Evolutionary conservation across 2,888 invertebrate genomes (phyloP).

Genomic region (Alviniconcha strummeri): DNA sequence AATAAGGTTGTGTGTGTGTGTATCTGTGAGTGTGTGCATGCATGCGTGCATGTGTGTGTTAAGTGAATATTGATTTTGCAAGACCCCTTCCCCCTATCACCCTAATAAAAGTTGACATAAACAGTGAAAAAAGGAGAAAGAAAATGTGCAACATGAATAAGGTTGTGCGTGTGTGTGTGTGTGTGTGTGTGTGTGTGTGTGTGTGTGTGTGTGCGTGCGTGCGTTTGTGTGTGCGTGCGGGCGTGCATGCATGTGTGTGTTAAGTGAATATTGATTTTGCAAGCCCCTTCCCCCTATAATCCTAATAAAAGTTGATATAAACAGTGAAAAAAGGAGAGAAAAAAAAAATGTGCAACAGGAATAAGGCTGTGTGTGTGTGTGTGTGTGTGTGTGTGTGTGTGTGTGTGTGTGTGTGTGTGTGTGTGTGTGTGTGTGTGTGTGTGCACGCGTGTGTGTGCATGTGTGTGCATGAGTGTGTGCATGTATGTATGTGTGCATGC

Average conservation of each 20-base stretch:
- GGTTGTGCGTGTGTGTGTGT: too few species aligned
- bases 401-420: neutral
- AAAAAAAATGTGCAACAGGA: neutral
- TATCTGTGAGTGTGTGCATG: too few species aligned
- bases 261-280: neutral
- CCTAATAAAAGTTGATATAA: neutral
- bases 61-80: too few species aligned
- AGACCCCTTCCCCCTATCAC: too few species aligned
- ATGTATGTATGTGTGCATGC: neutral
- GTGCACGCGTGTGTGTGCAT: neutral
- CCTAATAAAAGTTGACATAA: too few species aligned
- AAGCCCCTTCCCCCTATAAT: neutral
- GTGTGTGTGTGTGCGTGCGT: neutral
- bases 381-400: neutral
- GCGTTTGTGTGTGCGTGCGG: conserved; percentile 1
- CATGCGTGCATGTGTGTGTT: too few species aligned
- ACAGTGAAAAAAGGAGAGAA: neutral
- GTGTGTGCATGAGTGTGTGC: neutral
- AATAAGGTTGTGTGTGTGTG: neutral
- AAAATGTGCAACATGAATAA: too few species aligned
- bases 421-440: neutral
- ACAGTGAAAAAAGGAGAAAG: too few species aligned
- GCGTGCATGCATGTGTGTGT: neutral
- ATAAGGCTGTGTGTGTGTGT: neutral
- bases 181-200: conserved; percentile 2